A percentile compares a stretch with the other conserved stretches of the same genome.
These are phyloP conservation scores for Pediacus dermestoides DNA, from an alignment of 2,888 invertebrate species.

Conservation along the genomic window DNA sequence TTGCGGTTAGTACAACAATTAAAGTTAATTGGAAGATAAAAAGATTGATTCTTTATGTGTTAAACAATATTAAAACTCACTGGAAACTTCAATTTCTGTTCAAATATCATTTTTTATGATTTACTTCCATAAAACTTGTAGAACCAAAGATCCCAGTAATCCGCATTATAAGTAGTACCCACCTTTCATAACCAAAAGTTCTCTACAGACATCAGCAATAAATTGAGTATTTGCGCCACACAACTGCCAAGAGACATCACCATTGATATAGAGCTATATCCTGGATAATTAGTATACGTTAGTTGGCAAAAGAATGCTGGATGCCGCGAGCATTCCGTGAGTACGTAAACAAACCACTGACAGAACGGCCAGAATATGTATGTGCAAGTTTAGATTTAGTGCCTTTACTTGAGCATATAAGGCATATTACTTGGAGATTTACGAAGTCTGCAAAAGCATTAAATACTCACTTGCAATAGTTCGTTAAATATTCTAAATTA, in stretches of 20 bases:
- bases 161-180: too few relatives aligned
- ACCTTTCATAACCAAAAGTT: too few relatives aligned
- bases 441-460: constrained; percentile 16
- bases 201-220: too few relatives aligned
- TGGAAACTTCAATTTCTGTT: too few relatives aligned
- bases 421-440: constrained; percentile 24
- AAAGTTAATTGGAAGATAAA: too few relatives aligned
- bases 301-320: constrained; percentile 7
- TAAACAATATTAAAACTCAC: too few relatives aligned
- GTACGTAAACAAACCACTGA: constrained; percentile 20
- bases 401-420: constrained; percentile 20
- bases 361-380: constrained; percentile 15
- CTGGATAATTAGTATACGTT: constrained; percentile 9
- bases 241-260: constrained; percentile 8
- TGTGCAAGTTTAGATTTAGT: constrained; percentile 22
- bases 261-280: constrained; percentile 9
- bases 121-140: too few relatives aligned
- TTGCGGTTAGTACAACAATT: too few relatives aligned
- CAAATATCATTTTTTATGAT: too few relatives aligned
- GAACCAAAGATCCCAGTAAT: too few relatives aligned
- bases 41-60: too few relatives aligned
- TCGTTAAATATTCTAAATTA: constrained; percentile 21
- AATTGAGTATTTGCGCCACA: constrained; percentile 7
- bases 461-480: constrained; percentile 18
- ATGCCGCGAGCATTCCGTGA: constrained; percentile 14